Evolutionary conservation across 30 jellyfish, hydroid and myxozoan genomes (phyloP).

Genomic region (Pelagia noctiluca): DNA sequence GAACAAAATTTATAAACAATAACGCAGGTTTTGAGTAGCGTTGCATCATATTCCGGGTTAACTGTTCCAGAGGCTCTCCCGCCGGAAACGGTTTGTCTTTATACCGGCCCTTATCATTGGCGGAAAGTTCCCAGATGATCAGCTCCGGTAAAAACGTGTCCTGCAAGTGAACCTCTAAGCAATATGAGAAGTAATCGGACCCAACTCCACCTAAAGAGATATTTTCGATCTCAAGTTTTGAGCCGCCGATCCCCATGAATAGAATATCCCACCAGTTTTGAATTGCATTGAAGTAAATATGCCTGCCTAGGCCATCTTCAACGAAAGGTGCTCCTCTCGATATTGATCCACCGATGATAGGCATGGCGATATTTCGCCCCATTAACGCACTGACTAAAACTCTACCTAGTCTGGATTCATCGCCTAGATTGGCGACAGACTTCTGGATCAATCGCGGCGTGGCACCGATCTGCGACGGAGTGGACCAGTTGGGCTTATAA

Average conservation of each 20-base stretch:
- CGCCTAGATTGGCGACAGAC: constrained; percentile 88
- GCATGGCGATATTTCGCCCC: constrained; percentile 74
- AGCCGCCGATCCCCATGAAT: constrained; percentile 73
- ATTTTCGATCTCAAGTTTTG: constrained; percentile 68
- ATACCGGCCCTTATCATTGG: constrained; percentile 95
- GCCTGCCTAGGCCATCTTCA: constrained; percentile 81
- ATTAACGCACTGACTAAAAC: constrained; percentile 73
- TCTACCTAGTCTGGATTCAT: constrained; percentile 71
- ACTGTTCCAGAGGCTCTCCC: constrained; percentile 95
- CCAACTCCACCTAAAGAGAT: constrained; percentile 97
- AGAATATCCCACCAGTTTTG: constrained; percentile 93
- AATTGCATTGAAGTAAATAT: constrained; percentile 90
- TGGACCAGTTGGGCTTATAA: constrained; percentile 72
- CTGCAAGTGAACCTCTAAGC: constrained; percentile 83
- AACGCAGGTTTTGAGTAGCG: constrained; percentile 88
- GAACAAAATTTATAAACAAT: constrained; percentile 77
- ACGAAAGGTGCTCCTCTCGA: constrained; percentile 99
- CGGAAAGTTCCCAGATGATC: constrained; percentile 95
- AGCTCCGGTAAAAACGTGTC: constrained; percentile 81
- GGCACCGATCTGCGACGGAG: constrained; percentile 83
- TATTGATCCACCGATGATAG: constrained; percentile 97
- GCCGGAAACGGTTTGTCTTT: constrained; percentile 97
- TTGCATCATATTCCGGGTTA: constrained; percentile 72
- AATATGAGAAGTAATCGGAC: constrained; percentile 93
- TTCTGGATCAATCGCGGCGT: constrained; percentile 74